Evolutionary conservation across 2,113 vertebrate species (phyloP).

Genomic region (Psilopsiagon aurifrons): DNA sequence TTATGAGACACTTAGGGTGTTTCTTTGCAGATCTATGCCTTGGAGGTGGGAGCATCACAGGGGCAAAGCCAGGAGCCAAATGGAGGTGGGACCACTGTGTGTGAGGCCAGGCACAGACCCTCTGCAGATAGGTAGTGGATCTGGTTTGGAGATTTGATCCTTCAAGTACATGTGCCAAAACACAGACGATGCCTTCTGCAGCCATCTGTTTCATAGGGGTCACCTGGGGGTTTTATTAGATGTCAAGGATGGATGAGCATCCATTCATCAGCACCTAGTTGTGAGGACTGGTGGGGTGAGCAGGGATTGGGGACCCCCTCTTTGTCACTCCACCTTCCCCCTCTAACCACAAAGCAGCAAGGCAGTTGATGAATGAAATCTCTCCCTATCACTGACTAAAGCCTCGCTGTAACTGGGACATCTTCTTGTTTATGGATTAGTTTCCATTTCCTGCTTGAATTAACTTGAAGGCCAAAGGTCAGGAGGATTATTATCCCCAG

Average conservation of each 20-base stretch:
- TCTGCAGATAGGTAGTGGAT: rapidly evolving
- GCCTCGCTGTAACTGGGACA: neutral
- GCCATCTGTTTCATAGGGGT: rapidly evolving
- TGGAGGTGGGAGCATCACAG: conserved; percentile 2
- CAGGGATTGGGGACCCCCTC: neutral
- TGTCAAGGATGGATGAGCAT: neutral
- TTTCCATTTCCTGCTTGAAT: conserved; percentile 13
- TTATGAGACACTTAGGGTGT: conserved; percentile 75
- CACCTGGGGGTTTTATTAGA: neutral
- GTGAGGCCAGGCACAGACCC: neutral
- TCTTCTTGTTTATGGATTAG: neutral
- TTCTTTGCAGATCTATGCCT: conserved; percentile 66
- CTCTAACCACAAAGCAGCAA: rapidly evolving
- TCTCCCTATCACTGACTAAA: neutral
- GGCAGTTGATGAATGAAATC: neutral
- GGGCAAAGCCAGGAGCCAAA: neutral
- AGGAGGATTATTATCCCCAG: neutral
- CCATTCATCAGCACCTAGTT: neutral
- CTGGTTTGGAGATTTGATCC: neutral
- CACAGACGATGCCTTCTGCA: neutral
- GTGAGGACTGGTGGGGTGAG: neutral
- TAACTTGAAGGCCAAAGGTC: neutral
- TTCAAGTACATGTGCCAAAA: neutral
- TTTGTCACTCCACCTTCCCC: neutral
- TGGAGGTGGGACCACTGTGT: neutral